Evolutionary conservation across 1,140 invertebrate genomes (phyloP).

Genomic region (Archivesica marissinica): DNA sequence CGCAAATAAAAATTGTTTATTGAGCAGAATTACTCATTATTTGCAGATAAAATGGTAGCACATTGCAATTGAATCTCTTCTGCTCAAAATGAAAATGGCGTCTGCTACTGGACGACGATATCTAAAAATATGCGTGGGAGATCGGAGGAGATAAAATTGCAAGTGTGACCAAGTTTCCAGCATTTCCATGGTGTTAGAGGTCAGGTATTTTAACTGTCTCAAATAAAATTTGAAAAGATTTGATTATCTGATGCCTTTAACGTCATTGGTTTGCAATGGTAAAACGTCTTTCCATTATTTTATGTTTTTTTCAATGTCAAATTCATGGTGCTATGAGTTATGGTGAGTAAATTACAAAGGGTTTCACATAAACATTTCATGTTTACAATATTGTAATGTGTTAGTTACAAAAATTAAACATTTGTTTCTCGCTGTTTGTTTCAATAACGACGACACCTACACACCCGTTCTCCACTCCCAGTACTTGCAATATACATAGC

Average conservation of each 20-base stretch:
- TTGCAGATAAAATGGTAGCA: background rate
- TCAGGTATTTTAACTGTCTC: background rate
- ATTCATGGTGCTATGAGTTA: slow-evolving; percentile 51
- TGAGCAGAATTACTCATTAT: slow-evolving; percentile 11
- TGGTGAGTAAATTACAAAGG: slow-evolving; percentile 3
- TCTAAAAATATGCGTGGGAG: background rate
- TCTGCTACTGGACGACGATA: background rate
- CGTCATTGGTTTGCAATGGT: slow-evolving; percentile 17
- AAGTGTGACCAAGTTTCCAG: slow-evolving; percentile 10
- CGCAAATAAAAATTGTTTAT: background rate
- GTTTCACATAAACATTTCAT: slow-evolving; percentile 49
- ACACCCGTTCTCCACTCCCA: slow-evolving; percentile 9
- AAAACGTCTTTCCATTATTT: slow-evolving; percentile 48
- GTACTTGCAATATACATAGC: background rate
- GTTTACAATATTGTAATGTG: slow-evolving; percentile 59
- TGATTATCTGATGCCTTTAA: slow-evolving; percentile 13
- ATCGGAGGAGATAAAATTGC: slow-evolving; percentile 14
- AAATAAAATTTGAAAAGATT: slow-evolving; percentile 2
- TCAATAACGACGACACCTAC: too few species aligned
- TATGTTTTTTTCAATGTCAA: slow-evolving; percentile 44
- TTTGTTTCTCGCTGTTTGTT: slow-evolving; percentile 57
- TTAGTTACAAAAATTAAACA: slow-evolving; percentile 58
- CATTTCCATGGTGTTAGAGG: background rate
- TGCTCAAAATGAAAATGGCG: background rate
- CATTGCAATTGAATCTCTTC: background rate